Evolutionary conservation across 2,113 vertebrate species (phyloP).

Genomic region (Salminus brasiliensis): DNA sequence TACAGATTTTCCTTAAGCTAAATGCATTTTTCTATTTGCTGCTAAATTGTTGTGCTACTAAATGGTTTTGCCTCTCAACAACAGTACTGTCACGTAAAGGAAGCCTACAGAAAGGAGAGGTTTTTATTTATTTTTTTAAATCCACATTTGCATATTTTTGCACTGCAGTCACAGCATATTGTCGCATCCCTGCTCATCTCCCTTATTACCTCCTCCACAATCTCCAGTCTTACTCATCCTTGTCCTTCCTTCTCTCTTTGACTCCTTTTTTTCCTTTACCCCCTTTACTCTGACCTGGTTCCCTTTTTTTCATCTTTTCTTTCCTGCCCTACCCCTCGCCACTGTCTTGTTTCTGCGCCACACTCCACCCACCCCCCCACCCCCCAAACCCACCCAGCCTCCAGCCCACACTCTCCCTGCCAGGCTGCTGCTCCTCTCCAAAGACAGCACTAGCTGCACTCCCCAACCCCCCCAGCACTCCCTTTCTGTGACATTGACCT

Average conservation of each 20-base stretch:
- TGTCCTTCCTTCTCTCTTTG: background rate
- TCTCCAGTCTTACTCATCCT: conserved; percentile 1
- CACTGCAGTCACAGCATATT: too few relatives aligned
- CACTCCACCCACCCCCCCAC: background rate
- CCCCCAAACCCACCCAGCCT: background rate
- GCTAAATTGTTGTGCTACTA: too few relatives aligned
- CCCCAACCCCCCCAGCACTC: conserved; percentile 2
- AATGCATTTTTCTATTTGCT: too few relatives aligned
- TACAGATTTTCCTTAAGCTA: too few relatives aligned
- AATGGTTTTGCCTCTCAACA: too few relatives aligned
- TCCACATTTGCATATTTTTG: too few relatives aligned
- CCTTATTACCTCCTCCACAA: background rate
- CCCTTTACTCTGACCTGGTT: conserved; percentile 27
- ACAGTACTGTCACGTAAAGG: too few relatives aligned
- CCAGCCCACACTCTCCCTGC: background rate
- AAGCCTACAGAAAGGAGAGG: too few relatives aligned
- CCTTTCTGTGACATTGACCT: conserved; percentile 55
- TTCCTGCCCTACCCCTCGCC: background rate
- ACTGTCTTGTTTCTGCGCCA: background rate
- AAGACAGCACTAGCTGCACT: conserved; percentile 3
- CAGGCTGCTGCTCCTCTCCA: background rate
- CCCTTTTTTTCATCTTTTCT: background rate
- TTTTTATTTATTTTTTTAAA: too few relatives aligned
- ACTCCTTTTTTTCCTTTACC: background rate
- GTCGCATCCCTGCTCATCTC: background rate